Percentiles rank a stretch among this genome's conserved stretches.
phyloP scores from a whole-genome alignment of 2,888 invertebrate species.

The Barypeithes pellucidus region DNA sequence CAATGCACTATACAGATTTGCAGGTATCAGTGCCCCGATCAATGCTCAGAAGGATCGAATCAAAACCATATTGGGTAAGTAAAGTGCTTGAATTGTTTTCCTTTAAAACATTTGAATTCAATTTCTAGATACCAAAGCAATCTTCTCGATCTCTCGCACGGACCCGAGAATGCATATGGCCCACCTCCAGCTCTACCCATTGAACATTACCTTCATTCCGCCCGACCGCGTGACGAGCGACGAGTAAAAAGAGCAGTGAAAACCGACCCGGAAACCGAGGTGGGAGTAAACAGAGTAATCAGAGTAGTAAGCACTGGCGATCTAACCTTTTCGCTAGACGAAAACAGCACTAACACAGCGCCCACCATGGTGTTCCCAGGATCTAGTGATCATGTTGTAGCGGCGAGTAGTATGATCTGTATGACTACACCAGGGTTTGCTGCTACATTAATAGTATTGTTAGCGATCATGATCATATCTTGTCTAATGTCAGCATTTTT shows the following conservation, averaged over 20 bases:
- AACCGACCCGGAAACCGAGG: constrained; percentile 81
- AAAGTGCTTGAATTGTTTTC: too few relatives aligned
- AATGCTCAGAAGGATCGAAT: constrained; percentile 76
- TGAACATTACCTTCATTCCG: constrained; percentile 79
- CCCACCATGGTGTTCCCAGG: constrained; percentile 83
- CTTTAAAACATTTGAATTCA: too few relatives aligned
- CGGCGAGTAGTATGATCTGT: constrained; percentile 80
- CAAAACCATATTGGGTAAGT: constrained; percentile 60
- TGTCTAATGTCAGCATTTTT: constrained; percentile 90
- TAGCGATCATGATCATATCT: constrained; percentile 87
- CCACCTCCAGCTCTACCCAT: constrained; percentile 76
- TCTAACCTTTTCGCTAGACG: constrained; percentile 85
- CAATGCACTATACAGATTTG: constrained; percentile 97
- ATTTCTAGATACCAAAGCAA: constrained; percentile 46
- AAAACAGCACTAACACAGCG: constrained; percentile 71
- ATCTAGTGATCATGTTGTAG: constrained; percentile 71
- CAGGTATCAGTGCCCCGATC: constrained; percentile 93
- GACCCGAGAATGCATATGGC: constrained; percentile 77
- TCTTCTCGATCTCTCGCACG: constrained; percentile 56
- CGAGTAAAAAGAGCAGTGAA: constrained; percentile 77
- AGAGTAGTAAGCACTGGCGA: constrained; percentile 94
- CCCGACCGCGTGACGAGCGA: constrained; percentile 82
- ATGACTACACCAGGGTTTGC: constrained; percentile 97
- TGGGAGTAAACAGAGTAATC: constrained; percentile 89
- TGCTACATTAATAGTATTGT: constrained; percentile 86